Evolutionary conservation across 92 coral and sea anemone genomes (phyloP).

Genomic region (Phymanthus crucifer): DNA sequence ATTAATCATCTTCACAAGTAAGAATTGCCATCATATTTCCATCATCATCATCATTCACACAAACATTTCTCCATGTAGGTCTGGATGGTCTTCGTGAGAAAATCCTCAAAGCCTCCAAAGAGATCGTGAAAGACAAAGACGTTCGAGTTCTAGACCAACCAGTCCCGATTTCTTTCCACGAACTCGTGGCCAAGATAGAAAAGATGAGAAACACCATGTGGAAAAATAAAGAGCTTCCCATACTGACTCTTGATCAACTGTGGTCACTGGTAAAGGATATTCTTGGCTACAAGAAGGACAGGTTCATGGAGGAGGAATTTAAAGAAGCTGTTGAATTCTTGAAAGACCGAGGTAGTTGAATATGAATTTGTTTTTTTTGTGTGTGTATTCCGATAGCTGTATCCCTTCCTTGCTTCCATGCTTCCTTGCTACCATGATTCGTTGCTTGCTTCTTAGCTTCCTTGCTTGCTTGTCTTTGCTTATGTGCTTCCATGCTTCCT

Average conservation of each 20-base stretch:
- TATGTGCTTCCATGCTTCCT: neutral
- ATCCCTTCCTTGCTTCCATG: neutral
- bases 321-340: slow-evolving; percentile 62
- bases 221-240: slow-evolving; percentile 45
- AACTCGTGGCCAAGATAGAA: slow-evolving; percentile 47
- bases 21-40: neutral
- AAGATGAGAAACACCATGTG: slow-evolving; percentile 38
- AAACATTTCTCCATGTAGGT: slow-evolving; percentile 24
- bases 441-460: neutral
- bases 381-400: neutral
- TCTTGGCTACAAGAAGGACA: slow-evolving; percentile 15
- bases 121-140: slow-evolving; percentile 39
- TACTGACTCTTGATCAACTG: slow-evolving; percentile 46
- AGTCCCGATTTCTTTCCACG: slow-evolving; percentile 49
- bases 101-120: slow-evolving; percentile 47
- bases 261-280: slow-evolving; percentile 39
- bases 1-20: no score
- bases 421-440: neutral
- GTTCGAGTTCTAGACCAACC: slow-evolving; percentile 57
- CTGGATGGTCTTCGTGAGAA: slow-evolving; percentile 38
- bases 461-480: neutral
- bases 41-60: neutral
- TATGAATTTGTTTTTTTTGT: neutral
- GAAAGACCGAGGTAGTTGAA: slow-evolving; percentile 61
- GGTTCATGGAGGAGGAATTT: slow-evolving; percentile 44